Evolutionary conservation across 2,888 invertebrate species (phyloP).

Genomic region (Pandemis heparana): DNA sequence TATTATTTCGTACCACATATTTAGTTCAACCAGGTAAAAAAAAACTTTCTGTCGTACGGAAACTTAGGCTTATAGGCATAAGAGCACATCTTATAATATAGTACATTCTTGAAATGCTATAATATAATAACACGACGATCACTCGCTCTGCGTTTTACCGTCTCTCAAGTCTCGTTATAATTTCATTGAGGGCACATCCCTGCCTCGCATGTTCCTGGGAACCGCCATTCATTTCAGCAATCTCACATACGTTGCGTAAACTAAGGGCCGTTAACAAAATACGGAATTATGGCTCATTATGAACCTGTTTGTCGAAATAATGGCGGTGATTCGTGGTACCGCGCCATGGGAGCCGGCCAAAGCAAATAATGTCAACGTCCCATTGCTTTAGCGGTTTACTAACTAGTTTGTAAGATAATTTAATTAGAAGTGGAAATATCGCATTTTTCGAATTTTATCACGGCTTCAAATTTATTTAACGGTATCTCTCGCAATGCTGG

Average conservation of each 20-base stretch:
- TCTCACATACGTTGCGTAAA: slow-evolving; percentile 39
- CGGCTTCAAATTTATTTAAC: slow-evolving; percentile 5
- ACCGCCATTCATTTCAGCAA: slow-evolving; percentile 39
- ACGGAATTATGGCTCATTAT: slow-evolving; percentile 41
- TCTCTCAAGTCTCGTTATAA: background rate
- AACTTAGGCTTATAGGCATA: background rate
- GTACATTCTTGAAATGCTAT: background rate
- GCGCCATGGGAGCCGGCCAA: slow-evolving; percentile 20
- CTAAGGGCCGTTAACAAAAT: slow-evolving; percentile 41
- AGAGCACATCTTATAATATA: background rate
- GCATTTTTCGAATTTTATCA: slow-evolving; percentile 24
- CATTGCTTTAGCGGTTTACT: slow-evolving; percentile 36
- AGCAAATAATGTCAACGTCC: slow-evolving; percentile 40
- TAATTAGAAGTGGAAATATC: slow-evolving; percentile 26
- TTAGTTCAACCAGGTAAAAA: no score
- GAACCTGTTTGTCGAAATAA: slow-evolving; percentile 42
- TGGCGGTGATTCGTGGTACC: slow-evolving; percentile 32
- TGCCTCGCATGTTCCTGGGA: slow-evolving; percentile 20
- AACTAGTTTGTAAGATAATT: slow-evolving; percentile 32
- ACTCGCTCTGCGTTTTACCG: background rate
- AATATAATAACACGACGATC: background rate
- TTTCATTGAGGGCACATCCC: slow-evolving; percentile 17
- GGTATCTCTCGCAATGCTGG: background rate
- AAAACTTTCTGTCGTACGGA: no score
- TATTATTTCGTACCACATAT: no score